Percentiles rank a stretch among this genome's conserved stretches.
phyloP scores from a whole-genome alignment of 2,797 vertebrate species.

The Microctenopoma stevenorrisi region DNA sequence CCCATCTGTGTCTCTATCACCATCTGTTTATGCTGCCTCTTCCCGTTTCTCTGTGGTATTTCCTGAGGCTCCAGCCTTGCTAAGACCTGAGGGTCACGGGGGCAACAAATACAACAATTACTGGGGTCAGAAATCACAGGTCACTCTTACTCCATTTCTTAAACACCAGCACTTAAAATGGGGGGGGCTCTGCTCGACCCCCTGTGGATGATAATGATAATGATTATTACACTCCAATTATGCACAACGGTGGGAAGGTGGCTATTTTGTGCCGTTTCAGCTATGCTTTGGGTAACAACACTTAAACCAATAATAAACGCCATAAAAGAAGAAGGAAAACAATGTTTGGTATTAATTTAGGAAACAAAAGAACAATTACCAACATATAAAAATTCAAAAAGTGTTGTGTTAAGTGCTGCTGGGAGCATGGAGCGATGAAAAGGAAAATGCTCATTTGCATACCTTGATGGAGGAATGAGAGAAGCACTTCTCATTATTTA shows the following conservation, averaged over 20 bases:
- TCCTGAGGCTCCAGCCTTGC: slow-evolving; percentile 13
- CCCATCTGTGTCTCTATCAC: background rate
- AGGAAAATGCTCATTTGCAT: slow-evolving; percentile 40
- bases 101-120: slow-evolving; percentile 61
- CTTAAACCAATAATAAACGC: background rate
- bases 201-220: background rate
- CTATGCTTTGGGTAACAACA: background rate
- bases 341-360: background rate
- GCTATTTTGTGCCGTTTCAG: background rate
- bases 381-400: slow-evolving; percentile 11
- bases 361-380: background rate
- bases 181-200: slow-evolving; percentile 1
- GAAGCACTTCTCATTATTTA: slow-evolving; percentile 29
- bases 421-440: slow-evolving; percentile 35
- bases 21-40: background rate
- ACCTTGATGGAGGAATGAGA: slow-evolving; percentile 42
- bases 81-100: slow-evolving; percentile 23
- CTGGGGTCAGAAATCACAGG: slow-evolving; percentile 42
- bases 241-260: background rate
- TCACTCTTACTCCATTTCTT: slow-evolving; percentile 36
- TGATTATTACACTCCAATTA: background rate
- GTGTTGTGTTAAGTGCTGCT: slow-evolving; percentile 17
- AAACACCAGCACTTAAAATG: slow-evolving; percentile 12
- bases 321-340: slow-evolving; percentile 1
- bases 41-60: background rate